Evolutionary conservation across 2,888 invertebrate genomes (phyloP), one percentile per base, ranked within the genome.

Genomic region (Cryptocephalus primarius): DNA sequence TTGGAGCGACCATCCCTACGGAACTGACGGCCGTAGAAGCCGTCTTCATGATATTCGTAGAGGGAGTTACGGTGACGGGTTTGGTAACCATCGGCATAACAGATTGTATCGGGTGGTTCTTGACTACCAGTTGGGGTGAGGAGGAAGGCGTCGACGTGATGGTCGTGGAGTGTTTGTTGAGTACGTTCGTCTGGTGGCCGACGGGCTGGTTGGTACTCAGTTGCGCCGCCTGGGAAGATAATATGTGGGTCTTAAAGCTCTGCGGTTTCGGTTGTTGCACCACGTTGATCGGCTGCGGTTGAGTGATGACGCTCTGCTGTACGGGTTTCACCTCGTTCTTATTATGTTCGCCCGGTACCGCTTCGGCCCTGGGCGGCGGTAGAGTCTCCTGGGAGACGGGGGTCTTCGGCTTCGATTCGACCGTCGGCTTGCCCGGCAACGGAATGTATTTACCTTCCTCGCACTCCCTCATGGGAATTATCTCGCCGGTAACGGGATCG

Each of bases 401-500:
- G 12, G 38, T 32, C 13, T 50, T 34, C 32, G 43, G 58, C 51
- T 51, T 60, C 56, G 32, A 57, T 42, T 36, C 36, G 36, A 11
- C 6, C 2, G 4, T 56, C 42, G 3, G 57, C 52, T 33, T 61
- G 51, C 57, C 60, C 4, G 74, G 72, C 22, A 80, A 72, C 1
- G 82, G 80, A 47, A 81, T 76, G 61, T 81, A 81, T 55, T 78
- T 77, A 9, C 80, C 80, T 60, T 84, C 85, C 60, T 83, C 84
- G 42, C 79, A 80, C 56, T 83, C 82, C 58, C 79, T 73, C 77
- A 82, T 79, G 0, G 82, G 80, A 47, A 79, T 82, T 33, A 86
- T 69, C 55, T 83, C 71, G 2, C 85, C 85, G 1, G 85, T 85
- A 1, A 84, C 83, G 1, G 85, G 84, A 68, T 86, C 86, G 39